Base-by-base conservation (phyloP, 2,888 invertebrate species). In the Tridacna gigas region DNA sequence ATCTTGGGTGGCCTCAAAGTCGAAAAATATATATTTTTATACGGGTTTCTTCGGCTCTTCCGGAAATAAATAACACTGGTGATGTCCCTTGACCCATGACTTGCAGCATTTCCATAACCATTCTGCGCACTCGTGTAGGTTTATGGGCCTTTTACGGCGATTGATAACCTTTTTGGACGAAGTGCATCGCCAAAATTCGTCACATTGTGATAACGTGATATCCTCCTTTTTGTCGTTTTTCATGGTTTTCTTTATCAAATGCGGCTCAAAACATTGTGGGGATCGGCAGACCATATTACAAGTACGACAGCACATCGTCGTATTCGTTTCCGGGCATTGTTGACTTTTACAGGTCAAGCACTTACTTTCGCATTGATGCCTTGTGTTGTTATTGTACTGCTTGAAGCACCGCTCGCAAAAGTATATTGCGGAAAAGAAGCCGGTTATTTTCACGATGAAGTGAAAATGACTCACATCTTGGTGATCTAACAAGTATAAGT, bases 401-500 rank as follows among this genome's bases (percentile, higher is more conserved):
- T n/a, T n/a, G n/a, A n/a, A n/a, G n/a, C n/a, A n/a, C n/a, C n/a
- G n/a, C n/a, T 80, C 60, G 48, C 80, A 80, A 22, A 80, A 80
- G 51, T 76, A 80, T 5, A 0, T 25, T n/a, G n/a, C n/a, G n/a
- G n/a, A n/a, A n/a, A n/a, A n/a, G n/a, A 74, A 73, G 45, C 75
- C 80, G 0, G 61, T 47, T 25, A 81, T 81, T 28, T 37, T 81
- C 4, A 26, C 26, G 25, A 77, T 81, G 22, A 60, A 25, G 37
- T 81, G 73, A 28, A 76, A 76, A 48, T 76, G 65, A 37, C 69
- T 77, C 11, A 79, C 47, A 13, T 66, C 74, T 48, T 74, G 22
- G 25, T 79, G 79, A 63, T 79, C 63, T 12, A 79, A 47, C 51
- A 79, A 65, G 47, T 79, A 74, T 26, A 76, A 63, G 22, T 78